Evolutionary conservation across 2,888 invertebrate species (phyloP), one percentile per base, ranked within the genome.

Genomic region (Agrotis segetum): DNA sequence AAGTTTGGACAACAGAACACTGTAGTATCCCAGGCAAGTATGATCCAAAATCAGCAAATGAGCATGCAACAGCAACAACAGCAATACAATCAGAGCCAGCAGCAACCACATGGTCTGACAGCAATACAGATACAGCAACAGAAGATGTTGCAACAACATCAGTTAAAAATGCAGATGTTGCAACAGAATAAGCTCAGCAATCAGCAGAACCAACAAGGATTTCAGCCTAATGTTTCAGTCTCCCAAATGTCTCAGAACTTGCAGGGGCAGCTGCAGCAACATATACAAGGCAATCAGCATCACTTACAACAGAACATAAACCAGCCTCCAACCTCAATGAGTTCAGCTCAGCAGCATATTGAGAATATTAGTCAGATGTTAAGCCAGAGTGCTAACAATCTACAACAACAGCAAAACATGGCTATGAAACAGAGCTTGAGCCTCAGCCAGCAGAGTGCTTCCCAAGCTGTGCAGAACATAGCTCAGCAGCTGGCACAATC

Each of bases 271-370:
- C 88, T 96, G 52, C 96, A 96, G 70, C 95, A 96, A 79, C 95
- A 96, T 68, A 93, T 95, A 62, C 95, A 92, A 70, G 87, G 86
- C 67, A 92, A 87, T 67, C 96, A 96, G 72, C 95, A 95, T 75
- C 94, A 94, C 76, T 88, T 96, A 74, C 96, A 96, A 75, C 94
- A 95, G 77, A 93, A 88, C 67, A 92, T 94, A 34, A 93, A 88
- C 71, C 95, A 95, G 79, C 90, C 92, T 3, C 88, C 93, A 2
- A 94, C 93, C 21, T 91, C 97, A 50, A 96, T 97, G 89, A 97
- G 95, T 65, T 97, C 97, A 56, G 97, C 97, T 21, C 96, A 96
- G 81, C 97, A 97, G 81, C 96, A 97, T 81, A 97, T 97, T 88
- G 97, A 97, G 83, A 95, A 97, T 59, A 97, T 97, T 24, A 96